Evolutionary conservation across 2,888 invertebrate species (phyloP).

Genomic region (Nephrotoma appendiculata): DNA sequence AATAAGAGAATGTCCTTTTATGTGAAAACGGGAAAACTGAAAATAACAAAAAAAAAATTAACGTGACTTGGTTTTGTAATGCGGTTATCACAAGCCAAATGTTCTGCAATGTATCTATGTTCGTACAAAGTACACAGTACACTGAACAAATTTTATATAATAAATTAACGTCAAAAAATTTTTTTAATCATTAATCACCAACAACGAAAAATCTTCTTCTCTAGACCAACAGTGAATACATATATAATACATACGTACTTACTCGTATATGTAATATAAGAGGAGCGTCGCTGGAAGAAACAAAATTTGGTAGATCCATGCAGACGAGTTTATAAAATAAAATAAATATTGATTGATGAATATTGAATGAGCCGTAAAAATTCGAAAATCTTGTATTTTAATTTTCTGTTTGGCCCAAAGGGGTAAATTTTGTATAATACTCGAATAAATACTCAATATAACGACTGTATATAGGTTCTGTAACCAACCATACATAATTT

Average conservation of each 20-base stretch:
- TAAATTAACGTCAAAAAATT: neutral
- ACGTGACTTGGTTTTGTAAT: neutral
- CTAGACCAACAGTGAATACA: neutral
- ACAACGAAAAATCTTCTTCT: neutral
- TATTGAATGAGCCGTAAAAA: neutral
- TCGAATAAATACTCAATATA: neutral
- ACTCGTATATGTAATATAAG: neutral
- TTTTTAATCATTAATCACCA: neutral
- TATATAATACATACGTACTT: neutral
- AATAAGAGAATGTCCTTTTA: neutral
- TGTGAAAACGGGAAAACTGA: neutral
- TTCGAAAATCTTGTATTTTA: neutral
- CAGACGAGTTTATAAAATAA: neutral
- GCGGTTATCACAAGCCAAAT: neutral
- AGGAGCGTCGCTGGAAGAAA: neutral
- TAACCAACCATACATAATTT: neutral
- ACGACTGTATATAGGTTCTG: neutral
- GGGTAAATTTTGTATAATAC: neutral
- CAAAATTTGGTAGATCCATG: neutral
- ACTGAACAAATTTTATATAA: neutral
- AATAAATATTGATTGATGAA: neutral
- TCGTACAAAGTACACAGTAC: neutral
- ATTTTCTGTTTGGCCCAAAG: neutral
- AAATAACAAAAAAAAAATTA: neutral
- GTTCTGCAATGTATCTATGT: neutral